Evolutionary conservation across 2,113 vertebrate genomes (phyloP), one percentile per base, ranked within the genome.

Genomic region (Tor tambroides): DNA sequence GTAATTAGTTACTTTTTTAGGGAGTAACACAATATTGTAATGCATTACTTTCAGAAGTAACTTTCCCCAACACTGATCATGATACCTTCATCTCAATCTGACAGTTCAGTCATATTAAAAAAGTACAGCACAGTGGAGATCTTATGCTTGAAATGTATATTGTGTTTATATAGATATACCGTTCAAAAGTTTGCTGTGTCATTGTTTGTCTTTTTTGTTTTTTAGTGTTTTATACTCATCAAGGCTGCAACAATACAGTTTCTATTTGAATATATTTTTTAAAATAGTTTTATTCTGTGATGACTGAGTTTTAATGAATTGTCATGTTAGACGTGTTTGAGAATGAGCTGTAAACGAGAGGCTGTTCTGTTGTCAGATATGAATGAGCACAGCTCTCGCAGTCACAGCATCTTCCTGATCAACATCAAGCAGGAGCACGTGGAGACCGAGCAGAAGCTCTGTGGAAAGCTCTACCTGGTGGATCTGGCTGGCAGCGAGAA

Each of bases 321-420:
- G 6, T 54, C 19, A 51, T 21, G 6, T 19, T 21, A 61, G n/a
- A 26, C 12, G n/a, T 43, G 4, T 41, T 38, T n/a, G 75, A 17
- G 35, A 26, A 3, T 41, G 12, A 28, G 7, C 23, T 6, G 3
- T 30, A 28, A 11, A 11, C 59, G 17, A 5, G 0, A 35, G 1
- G 6, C 21, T 76, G 41, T 67, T 35, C 10, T 63, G 56, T 85
- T n/a, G 8, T 69, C 86, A 98, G 97, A 99, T 89, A 99, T 99
- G 97, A 99, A 99, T 63, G 97, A 99, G 89, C 97, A 99, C 94
- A 99, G 97, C 89, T 98, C 97, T 80, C 96, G 97, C 61, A 98
- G 97, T 87, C 97, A 99, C 91, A 97, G 97, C 94, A 99, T 99
- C 93, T 99, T 98, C 95, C 96, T 99, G 89, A 98, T 99, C 94